Evolutionary conservation across 2,888 invertebrate species (phyloP).

Genomic region (Escarpia spicata): DNA sequence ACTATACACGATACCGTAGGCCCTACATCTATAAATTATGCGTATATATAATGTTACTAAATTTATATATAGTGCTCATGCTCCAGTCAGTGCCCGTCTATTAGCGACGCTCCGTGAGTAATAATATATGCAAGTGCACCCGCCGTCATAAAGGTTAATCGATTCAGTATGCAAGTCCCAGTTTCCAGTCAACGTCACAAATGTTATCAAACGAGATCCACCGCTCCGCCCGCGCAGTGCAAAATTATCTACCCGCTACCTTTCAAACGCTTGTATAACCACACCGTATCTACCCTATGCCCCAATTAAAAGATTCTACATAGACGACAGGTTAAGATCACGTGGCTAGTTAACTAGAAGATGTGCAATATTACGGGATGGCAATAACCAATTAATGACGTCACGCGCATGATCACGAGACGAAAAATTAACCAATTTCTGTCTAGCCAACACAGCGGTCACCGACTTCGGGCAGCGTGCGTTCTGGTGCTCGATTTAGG

Average conservation of each 20-base stretch:
- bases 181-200: neutral
- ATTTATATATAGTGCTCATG: neutral
- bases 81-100: neutral
- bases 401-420: slow-evolving; percentile 39
- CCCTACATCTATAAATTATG: neutral
- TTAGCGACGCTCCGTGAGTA: neutral
- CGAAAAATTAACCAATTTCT: slow-evolving; percentile 34
- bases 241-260: slow-evolving; percentile 16
- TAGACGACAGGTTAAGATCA: neutral
- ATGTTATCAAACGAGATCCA: neutral
- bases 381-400: slow-evolving; percentile 43
- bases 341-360: slow-evolving; percentile 24
- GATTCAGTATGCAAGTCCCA: slow-evolving; percentile 11
- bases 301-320: neutral
- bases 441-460: neutral
- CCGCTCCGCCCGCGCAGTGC: neutral
- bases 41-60: neutral
- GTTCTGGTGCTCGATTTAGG: slow-evolving; percentile 12
- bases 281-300: neutral
- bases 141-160: slow-evolving; percentile 16
- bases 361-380: slow-evolving; percentile 33
- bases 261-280: neutral
- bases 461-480: slow-evolving; percentile 16
- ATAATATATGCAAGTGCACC: slow-evolving; percentile 16
- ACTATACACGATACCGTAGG: neutral